Evolutionary conservation across 2,113 vertebrate species (phyloP).

Genomic region (Microcebus tavaratra): DNA sequence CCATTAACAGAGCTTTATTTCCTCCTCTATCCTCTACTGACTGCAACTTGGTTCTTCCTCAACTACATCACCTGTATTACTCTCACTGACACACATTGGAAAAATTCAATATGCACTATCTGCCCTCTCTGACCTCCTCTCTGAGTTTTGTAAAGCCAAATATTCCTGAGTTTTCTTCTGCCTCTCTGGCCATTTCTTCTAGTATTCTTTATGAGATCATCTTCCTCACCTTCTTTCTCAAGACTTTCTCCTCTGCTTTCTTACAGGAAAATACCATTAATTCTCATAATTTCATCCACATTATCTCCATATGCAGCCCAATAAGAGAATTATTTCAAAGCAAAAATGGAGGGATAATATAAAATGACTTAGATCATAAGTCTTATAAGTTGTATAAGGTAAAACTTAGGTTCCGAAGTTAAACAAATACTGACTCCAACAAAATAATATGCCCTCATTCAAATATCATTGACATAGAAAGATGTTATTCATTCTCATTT

Average conservation of each 20-base stretch:
- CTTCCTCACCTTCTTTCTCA: neutral
- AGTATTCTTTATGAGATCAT: neutral
- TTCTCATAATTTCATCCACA: neutral
- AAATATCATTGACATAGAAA: neutral
- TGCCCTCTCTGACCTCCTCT: neutral
- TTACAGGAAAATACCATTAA: neutral
- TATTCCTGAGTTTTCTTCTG: neutral
- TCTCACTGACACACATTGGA: neutral
- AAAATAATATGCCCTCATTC: neutral
- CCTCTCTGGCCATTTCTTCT: neutral
- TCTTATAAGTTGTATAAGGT: neutral
- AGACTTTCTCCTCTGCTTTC: neutral
- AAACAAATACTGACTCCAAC: neutral
- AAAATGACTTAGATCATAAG: neutral
- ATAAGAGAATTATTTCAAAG: neutral
- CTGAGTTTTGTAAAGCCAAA: neutral
- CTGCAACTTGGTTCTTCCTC: no score
- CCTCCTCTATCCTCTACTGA: neutral
- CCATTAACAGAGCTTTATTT: neutral
- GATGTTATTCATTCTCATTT: neutral
- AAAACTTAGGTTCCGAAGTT: neutral
- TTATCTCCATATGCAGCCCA: neutral
- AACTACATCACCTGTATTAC: neutral
- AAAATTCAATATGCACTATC: neutral
- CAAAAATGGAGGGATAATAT: neutral